phyloP scores from a whole-genome alignment of 2,888 invertebrate genomes.

The Drosophila planitibia region DNA sequence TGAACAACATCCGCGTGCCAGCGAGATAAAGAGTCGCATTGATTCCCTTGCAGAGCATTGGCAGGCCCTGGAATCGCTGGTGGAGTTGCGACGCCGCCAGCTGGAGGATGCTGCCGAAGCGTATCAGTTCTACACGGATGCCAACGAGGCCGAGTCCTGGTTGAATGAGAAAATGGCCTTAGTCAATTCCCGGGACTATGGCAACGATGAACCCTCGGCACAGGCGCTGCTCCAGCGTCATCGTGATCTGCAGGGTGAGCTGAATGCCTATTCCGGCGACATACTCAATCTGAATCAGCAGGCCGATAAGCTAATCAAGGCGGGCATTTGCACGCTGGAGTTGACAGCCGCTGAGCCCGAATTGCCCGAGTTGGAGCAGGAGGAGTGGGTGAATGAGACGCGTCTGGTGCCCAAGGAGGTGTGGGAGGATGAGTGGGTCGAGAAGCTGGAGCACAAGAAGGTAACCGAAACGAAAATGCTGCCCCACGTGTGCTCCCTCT shows the following conservation, averaged over 20 bases:
- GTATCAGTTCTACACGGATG: slow-evolving; percentile 98
- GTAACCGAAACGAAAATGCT: slow-evolving; percentile 94
- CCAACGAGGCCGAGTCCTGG: slow-evolving; percentile 99
- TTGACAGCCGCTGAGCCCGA: slow-evolving; percentile 87
- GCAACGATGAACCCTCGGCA: slow-evolving; percentile 96
- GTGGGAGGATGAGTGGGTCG: slow-evolving; percentile 96
- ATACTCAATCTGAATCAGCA: slow-evolving; percentile 92
- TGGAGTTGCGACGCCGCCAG: slow-evolving; percentile 90
- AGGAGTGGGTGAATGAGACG: slow-evolving; percentile 92
- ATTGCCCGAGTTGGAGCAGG: slow-evolving; percentile 87
- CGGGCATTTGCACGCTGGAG: slow-evolving; percentile 89
- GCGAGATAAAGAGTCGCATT: slow-evolving; percentile 93
- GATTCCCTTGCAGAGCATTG: slow-evolving; percentile 93
- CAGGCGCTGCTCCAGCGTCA: slow-evolving; percentile 95
- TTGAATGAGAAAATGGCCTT: slow-evolving; percentile 97
- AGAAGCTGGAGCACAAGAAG: slow-evolving; percentile 93
- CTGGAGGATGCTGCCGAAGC: slow-evolving; percentile 96
- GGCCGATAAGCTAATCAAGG: slow-evolving; percentile 90
- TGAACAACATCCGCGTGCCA: slow-evolving; percentile 92
- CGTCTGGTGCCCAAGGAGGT: slow-evolving; percentile 95
- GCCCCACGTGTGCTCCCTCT: slow-evolving; percentile 94
- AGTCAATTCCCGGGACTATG: slow-evolving; percentile 95
- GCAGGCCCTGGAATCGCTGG: slow-evolving; percentile 94
- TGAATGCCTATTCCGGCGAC: slow-evolving; percentile 95
- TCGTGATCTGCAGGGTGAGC: slow-evolving; percentile 93